These are phyloP conservation scores for Cassiopea xamachana DNA, from an alignment of 30 jellyfish, hydroid and myxozoan genomes.

Conservation along the genomic window DNA sequence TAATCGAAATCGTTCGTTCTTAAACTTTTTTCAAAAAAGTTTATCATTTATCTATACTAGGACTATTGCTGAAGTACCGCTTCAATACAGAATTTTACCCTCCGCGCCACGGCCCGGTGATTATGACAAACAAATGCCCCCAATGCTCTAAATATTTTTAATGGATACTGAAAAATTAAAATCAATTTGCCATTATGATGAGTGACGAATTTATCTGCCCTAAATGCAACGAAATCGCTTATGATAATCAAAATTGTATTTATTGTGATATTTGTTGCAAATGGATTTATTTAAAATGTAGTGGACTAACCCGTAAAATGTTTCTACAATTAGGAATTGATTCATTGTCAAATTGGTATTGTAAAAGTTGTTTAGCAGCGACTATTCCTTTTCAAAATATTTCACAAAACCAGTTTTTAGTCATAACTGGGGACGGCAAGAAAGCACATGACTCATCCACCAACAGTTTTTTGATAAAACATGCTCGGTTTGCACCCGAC, in stretches of 20 bases:
- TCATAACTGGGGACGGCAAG: not conserved
- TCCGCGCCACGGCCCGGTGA: too few species aligned
- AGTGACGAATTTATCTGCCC: not conserved
- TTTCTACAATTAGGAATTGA: conserved; percentile 3
- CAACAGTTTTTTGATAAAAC: not conserved
- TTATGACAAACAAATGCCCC: too few species aligned
- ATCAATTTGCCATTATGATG: not conserved
- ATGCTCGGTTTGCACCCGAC: not conserved
- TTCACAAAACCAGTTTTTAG: not conserved
- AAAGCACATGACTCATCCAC: not conserved
- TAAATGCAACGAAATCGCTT: conserved; percentile 3
- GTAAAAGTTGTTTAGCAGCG: not conserved
- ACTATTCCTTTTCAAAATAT: not conserved
- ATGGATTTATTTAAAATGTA: conserved; percentile 2
- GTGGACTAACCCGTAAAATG: conserved; percentile 4
- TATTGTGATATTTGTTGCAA: conserved; percentile 19
- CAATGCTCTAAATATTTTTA: not conserved
- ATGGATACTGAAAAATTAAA: not conserved
- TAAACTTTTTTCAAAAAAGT: too few species aligned
- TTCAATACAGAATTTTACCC: too few species aligned
- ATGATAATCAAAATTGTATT: conserved; percentile 15
- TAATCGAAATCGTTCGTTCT: not conserved
- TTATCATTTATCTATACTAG: not conserved
- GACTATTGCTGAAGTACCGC: not conserved
- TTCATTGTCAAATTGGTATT: conserved; percentile 2